Evolutionary conservation across 1,140 invertebrate genomes (phyloP), one percentile per base, ranked within the genome.

Genomic region (Eupeodes corollae): DNA sequence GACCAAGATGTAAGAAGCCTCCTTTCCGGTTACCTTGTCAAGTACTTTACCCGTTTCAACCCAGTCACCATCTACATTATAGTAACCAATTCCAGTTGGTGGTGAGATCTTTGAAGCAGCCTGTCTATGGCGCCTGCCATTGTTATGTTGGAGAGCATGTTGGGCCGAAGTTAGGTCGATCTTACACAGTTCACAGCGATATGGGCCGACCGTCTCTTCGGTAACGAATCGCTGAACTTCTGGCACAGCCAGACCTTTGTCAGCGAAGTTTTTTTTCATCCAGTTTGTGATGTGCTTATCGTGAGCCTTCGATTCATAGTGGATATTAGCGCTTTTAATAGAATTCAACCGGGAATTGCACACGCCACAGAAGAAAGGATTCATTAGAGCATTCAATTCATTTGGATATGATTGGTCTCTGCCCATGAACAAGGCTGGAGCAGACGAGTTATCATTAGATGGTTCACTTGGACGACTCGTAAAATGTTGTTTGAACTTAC

Each of bases 91-190:
- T 1, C 70, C 70, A 9, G 57, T 56, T 1, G 69, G 70, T 40
- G 56, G 53, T 2, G 58, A 46, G 30, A 52, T 32, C 11, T 50
- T 48, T 34, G 44, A 51, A n/a, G 51, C 48, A 19, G 61, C 58
- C 58, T 63, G 54, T 53, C 63, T 59, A 56, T 73, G 72, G 54
- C 65, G 71, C 45, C 61, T 70, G 0, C 72, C 71, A 44, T 62
- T 53, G 43, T 69, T 73, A 53, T 73, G 72, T 43, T 72, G 71
- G 38, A 70, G 64, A 8, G 71, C 71, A 49, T 73, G 71, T 3
- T 63, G 51, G 44, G 57, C 49, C 8, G 71, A 71, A 13, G 69
- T 72, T 12, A 73, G 53, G 2, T 62, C 50, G 37, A 73, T 45
- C 51, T 73, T 69, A 54, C 72, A 73, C 0, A 65, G 44, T 5